phyloP scores from a whole-genome alignment of 2,113 vertebrate species.

The Crotalus tigris region DNA sequence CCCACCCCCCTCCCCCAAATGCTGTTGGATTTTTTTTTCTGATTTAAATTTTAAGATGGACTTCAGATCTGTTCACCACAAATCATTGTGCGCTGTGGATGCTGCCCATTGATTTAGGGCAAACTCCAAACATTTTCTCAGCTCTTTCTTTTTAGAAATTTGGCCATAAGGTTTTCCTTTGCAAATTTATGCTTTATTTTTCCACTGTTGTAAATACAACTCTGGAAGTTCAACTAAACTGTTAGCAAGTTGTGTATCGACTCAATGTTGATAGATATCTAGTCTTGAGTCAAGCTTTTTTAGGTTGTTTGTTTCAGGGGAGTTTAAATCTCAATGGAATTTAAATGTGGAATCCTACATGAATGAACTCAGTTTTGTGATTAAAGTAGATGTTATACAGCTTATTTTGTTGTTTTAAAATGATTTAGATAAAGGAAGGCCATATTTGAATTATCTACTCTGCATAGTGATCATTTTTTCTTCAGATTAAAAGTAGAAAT shows the following conservation, averaged over 20 bases:
- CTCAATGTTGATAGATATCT: neutral
- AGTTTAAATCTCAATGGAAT: neutral
- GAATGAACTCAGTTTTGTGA: constrained; percentile 11
- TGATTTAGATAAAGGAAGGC: constrained; percentile 28
- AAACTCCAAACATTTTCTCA: neutral
- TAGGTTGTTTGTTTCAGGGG: neutral
- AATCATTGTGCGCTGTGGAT: neutral
- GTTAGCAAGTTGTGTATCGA: neutral
- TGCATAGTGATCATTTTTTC: neutral
- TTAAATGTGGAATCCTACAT: neutral
- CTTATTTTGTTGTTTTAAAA: constrained; percentile 26
- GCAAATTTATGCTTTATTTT: neutral
- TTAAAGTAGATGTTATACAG: constrained; percentile 5
- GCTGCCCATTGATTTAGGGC: neutral
- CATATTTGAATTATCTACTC: constrained; percentile 5
- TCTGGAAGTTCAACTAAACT: neutral
- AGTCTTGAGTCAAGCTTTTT: neutral
- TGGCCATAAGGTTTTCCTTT: neutral
- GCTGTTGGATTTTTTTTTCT: neutral
- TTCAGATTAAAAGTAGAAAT: constrained; percentile 28
- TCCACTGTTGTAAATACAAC: neutral
- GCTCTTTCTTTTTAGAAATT: neutral
- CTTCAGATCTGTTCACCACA: neutral
- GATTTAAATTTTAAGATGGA: neutral
- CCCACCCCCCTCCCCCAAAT: neutral